Evolutionary conservation across 1,140 invertebrate species (phyloP), one percentile per base, ranked within the genome.

Genomic region (Campoletis sonorensis): DNA sequence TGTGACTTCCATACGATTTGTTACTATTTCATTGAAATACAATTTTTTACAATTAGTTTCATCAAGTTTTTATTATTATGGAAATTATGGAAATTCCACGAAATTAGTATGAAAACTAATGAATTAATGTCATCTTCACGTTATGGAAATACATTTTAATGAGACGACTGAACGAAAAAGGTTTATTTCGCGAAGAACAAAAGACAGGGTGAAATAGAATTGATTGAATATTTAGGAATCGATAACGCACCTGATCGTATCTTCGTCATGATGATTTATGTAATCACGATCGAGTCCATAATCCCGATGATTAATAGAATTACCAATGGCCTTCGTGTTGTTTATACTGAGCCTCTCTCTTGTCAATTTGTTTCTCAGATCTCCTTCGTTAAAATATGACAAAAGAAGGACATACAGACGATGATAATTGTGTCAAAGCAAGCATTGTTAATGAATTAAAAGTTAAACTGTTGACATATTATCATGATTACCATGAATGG

Each of bases 1-100:
- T 97, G 92, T 98, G 97, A 91, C 97, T 98, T 82, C 97, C 97
- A 88, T 97, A 97, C 61, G 97, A 98, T 92, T 97, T 97, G 92
- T 97, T 97, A 93, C 97, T 98, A 85, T 84, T 87, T 27, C 0
- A 89, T 84, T 61, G 81, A 83, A 30, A 71, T 75, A 85, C 4
- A 72, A 45, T 33, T 33, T 7, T 33, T 33, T 33, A 33, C 30
- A 33, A 33, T 33, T 33, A 33, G 2, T 33, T 7, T 7, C 30
- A 4, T 33, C 30, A 33, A 33, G 30, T 33, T 33, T 2, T 33
- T 33, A 33, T 33, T 33, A 33, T 33, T 33, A 33, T 33, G 7
- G 30, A 33, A 33, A 33, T 33, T 4, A 4, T 33, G 2, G 7
- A 33, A 4, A 33, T 33, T 33, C 30, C 3, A 33, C 7, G 3